phyloP scores from a whole-genome alignment of 2,888 invertebrate species.

The Perithous albicinctus region DNA sequence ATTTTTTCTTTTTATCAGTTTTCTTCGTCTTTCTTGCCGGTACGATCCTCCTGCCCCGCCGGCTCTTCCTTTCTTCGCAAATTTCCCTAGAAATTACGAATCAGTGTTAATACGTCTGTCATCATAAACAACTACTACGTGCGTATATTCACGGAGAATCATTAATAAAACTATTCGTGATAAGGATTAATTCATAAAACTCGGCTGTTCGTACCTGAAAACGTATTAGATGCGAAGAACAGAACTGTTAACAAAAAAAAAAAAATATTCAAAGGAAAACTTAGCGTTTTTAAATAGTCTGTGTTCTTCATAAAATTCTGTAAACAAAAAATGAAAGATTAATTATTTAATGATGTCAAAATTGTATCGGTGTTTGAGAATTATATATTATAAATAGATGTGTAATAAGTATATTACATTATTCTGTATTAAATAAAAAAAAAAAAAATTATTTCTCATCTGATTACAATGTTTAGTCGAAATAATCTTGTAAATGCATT shows the following conservation, averaged over 20 bases:
- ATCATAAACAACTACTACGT: background rate
- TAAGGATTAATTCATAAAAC: conserved; percentile 10
- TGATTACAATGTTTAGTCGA: background rate
- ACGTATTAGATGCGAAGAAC: conserved; percentile 21
- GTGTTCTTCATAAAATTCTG: background rate
- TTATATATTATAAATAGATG: background rate
- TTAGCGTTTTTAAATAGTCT: background rate
- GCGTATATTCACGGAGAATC: background rate
- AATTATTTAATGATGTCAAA: background rate
- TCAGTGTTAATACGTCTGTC: background rate
- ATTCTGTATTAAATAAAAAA: background rate
- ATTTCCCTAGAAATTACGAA: conserved; percentile 27
- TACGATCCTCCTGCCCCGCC: conserved; percentile 45
- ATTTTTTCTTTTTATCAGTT: conserved; percentile 30
- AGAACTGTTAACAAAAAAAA: conserved; percentile 18
- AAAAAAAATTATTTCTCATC: background rate
- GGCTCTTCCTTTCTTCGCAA: conserved; percentile 51
- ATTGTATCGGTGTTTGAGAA: background rate
- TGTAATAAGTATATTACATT: background rate
- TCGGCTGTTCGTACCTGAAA: conserved; percentile 30
- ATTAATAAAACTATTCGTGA: background rate
- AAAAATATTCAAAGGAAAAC: background rate
- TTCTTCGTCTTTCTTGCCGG: conserved; percentile 48
- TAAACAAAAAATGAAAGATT: background rate
- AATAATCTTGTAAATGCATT: background rate